phyloP scores from a whole-genome alignment of 2,888 invertebrate genomes.

The Microplitis manilae region DNA sequence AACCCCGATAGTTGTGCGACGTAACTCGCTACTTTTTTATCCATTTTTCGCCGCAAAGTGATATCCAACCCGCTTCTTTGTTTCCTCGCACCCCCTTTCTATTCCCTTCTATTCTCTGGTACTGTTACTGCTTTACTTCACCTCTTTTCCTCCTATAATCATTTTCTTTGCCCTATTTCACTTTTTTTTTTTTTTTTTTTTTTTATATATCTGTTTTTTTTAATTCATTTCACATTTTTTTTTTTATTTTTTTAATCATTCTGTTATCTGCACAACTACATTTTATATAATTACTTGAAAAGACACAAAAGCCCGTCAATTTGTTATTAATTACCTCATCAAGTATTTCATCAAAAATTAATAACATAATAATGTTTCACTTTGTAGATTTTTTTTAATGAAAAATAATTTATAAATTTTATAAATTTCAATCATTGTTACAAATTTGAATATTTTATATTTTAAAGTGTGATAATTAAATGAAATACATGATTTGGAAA shows the following conservation, averaged over 20 bases:
- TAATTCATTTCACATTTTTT: slow-evolving; percentile 13
- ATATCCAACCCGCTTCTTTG: slow-evolving; percentile 41
- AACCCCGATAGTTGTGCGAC: slow-evolving; percentile 47
- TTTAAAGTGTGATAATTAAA: too few relatives aligned
- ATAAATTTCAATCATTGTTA: too few relatives aligned
- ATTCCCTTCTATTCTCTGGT: slow-evolving; percentile 14
- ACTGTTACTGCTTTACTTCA: not conserved
- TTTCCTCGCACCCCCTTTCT: slow-evolving; percentile 30
- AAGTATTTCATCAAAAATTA: too few relatives aligned
- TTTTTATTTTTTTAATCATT: not conserved
- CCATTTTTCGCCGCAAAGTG: slow-evolving; percentile 48
- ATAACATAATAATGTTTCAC: too few relatives aligned
- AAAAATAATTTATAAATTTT: too few relatives aligned
- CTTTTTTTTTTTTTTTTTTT: not conserved
- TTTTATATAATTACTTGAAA: not conserved
- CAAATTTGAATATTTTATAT: too few relatives aligned
- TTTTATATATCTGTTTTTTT: not conserved
- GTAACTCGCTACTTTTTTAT: slow-evolving; percentile 33
- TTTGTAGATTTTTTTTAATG: too few relatives aligned
- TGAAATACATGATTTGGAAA: too few relatives aligned
- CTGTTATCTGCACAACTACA: not conserved
- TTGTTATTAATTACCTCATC: slow-evolving; percentile 14
- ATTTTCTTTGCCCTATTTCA: slow-evolving; percentile 1
- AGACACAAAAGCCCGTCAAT: slow-evolving; percentile 2
- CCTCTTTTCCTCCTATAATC: not conserved